A percentile compares a stretch with the other conserved stretches of the same genome.
Conservation (phyloP, 2,888 invertebrate species). For the Drosophila meridiana region DNA sequence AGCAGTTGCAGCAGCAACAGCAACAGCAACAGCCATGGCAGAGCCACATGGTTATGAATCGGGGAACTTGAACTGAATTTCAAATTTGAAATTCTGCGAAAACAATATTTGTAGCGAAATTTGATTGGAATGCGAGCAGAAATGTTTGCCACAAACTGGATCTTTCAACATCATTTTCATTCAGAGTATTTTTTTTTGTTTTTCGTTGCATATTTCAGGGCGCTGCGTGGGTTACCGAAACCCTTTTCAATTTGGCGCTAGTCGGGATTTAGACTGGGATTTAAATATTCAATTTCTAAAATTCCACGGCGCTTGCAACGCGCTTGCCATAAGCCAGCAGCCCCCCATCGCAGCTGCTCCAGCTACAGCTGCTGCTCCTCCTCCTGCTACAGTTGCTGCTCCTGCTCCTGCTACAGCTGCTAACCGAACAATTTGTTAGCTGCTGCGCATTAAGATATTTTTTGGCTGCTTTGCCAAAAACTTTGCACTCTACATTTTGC, state of each 20-base stretch:
- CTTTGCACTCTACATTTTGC: slow-evolving; percentile 44
- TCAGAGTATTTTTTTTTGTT: slow-evolving; percentile 6
- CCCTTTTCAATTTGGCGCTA: slow-evolving; percentile 67
- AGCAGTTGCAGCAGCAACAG: slow-evolving; percentile 51
- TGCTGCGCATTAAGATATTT: slow-evolving; percentile 33
- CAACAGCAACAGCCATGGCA: slow-evolving; percentile 22
- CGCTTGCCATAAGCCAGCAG: slow-evolving; percentile 45
- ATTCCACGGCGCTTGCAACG: slow-evolving; percentile 51
- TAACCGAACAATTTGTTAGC: slow-evolving; percentile 49
- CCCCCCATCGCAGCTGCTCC: background rate
- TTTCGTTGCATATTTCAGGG: slow-evolving; percentile 56
- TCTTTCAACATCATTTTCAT: slow-evolving; percentile 51
- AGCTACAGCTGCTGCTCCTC: background rate
- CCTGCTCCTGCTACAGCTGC: slow-evolving; percentile 39
- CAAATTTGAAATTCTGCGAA: slow-evolving; percentile 22
- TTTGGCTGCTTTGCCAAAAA: slow-evolving; percentile 39
- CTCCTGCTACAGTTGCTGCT: slow-evolving; percentile 41
- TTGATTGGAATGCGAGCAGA: slow-evolving; percentile 55
- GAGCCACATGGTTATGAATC: slow-evolving; percentile 29
- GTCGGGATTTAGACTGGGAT: slow-evolving; percentile 59
- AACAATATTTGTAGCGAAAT: slow-evolving; percentile 38
- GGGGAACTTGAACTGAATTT: slow-evolving; percentile 52
- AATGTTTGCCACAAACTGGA: slow-evolving; percentile 12
- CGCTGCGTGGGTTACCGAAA: slow-evolving; percentile 36
- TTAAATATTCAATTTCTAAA: slow-evolving; percentile 73